Evolutionary conservation across 2,113 vertebrate genomes (phyloP).

Genomic region (Leucopsar rothschildi): DNA sequence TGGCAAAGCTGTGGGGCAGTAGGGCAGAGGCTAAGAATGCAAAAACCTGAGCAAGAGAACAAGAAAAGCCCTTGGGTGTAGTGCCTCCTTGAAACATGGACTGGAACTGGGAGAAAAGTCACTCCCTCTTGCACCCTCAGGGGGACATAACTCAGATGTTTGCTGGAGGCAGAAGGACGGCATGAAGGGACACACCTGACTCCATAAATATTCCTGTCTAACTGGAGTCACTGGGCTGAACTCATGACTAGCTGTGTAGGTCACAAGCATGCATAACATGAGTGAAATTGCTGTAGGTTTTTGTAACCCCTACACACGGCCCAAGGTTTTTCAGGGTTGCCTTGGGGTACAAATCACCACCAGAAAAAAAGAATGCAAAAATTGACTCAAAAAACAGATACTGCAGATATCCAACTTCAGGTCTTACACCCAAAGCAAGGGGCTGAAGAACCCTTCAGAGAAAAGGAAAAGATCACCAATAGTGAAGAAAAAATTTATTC

Average conservation of each 20-base stretch:
- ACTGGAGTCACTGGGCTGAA: background rate
- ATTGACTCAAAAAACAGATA: background rate
- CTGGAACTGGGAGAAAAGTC: background rate
- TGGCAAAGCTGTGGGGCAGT: background rate
- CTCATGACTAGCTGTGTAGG: background rate
- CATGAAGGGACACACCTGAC: background rate
- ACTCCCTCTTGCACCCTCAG: background rate
- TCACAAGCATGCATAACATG: background rate
- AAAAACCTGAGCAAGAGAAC: background rate
- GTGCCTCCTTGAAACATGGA: background rate
- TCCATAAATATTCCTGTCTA: slow-evolving; percentile 14
- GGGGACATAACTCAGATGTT: background rate
- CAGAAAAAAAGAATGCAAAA: background rate
- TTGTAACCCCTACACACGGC: background rate
- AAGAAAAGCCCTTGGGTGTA: background rate
- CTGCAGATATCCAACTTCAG: background rate
- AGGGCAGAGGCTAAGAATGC: background rate
- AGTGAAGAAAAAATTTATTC: background rate
- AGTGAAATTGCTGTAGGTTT: background rate
- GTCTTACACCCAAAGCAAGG: background rate
- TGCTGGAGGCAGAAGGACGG: background rate
- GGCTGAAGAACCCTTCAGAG: background rate
- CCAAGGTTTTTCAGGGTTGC: background rate
- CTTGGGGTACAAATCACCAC: background rate
- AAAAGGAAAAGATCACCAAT: background rate